Percentiles rank a stretch among this genome's conserved stretches.
Conservation (phyloP, 1,140 invertebrate genomes). For the Lepidurus apus region DNA sequence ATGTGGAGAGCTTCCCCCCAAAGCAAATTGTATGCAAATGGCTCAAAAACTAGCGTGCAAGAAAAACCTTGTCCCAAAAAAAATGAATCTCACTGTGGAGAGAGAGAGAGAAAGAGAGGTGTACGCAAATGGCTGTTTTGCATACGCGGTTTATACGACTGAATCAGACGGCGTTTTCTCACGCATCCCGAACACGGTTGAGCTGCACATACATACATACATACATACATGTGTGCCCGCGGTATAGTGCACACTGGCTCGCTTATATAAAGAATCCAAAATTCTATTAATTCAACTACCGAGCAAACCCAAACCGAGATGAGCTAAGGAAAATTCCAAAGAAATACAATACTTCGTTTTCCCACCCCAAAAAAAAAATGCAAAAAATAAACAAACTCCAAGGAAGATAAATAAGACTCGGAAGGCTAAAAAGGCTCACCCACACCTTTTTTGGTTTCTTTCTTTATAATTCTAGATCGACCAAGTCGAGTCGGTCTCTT, state of each 20-base stretch:
- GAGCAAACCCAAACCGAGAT: background rate
- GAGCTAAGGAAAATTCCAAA: no score
- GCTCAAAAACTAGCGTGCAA: slow-evolving; percentile 13
- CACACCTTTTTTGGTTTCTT: background rate
- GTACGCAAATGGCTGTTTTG: slow-evolving; percentile 11
- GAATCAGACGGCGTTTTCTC: slow-evolving; percentile 21
- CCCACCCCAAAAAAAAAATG: background rate
- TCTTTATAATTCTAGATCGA: background rate
- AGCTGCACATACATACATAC: slow-evolving; percentile 11
- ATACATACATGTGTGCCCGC: background rate
- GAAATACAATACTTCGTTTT: no score
- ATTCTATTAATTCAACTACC: background rate
- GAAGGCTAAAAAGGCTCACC: background rate
- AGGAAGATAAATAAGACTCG: slow-evolving; percentile 3
- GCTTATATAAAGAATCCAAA: background rate
- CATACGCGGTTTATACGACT: slow-evolving; percentile 19
- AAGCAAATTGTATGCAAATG: slow-evolving; percentile 19
- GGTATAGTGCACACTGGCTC: background rate
- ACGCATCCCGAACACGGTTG: slow-evolving; percentile 14
- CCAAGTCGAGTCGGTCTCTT: background rate
- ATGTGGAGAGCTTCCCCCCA: background rate
- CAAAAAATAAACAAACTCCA: background rate
- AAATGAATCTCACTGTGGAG: slow-evolving; percentile 20
- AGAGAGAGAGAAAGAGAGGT: background rate
- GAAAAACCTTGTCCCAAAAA: slow-evolving; percentile 6